A percentile compares a stretch with the other conserved stretches of the same genome.
Evolutionary conservation across 2,888 invertebrate genomes (phyloP).

Genomic region (Oscheius onirici): DNA sequence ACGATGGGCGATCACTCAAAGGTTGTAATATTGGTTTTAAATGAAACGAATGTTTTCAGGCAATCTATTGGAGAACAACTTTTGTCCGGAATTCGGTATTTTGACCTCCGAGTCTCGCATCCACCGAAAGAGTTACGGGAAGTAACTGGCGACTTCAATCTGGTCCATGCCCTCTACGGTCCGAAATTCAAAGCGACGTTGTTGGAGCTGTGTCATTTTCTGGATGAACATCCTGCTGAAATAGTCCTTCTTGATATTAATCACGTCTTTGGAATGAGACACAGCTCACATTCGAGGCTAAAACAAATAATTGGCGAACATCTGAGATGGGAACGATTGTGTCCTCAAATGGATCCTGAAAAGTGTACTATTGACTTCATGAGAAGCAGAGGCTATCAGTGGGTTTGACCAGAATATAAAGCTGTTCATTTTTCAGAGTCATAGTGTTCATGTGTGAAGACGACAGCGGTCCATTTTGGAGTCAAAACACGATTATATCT

Average conservation of each 20-base stretch:
- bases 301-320: slow-evolving; percentile 8
- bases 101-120: slow-evolving; percentile 53
- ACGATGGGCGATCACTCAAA: slow-evolving; percentile 57
- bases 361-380: slow-evolving; percentile 22
- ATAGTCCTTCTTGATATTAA: slow-evolving; percentile 47
- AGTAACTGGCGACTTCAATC: slow-evolving; percentile 17
- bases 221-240: slow-evolving; percentile 35
- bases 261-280: slow-evolving; percentile 38
- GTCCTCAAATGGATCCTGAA: slow-evolving; percentile 33
- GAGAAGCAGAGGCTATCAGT: slow-evolving; percentile 18
- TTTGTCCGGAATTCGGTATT: slow-evolving; percentile 47
- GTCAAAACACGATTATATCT: slow-evolving; percentile 3
- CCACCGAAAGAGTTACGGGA: slow-evolving; percentile 25
- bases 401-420: background rate
- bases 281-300: background rate
- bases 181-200: slow-evolving; percentile 10
- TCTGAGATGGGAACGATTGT: slow-evolving; percentile 29
- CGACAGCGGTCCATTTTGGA: slow-evolving; percentile 24
- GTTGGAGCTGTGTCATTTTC: slow-evolving; percentile 31
- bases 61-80: slow-evolving; percentile 45
- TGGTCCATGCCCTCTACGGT: slow-evolving; percentile 46
- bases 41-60: slow-evolving; percentile 26
- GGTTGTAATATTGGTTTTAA: slow-evolving; percentile 14
- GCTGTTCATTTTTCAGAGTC: slow-evolving; percentile 12
- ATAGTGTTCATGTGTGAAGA: slow-evolving; percentile 5